Base-by-base conservation (phyloP, 2,888 invertebrate genomes). In the Diachrysia chrysitis region DNA sequence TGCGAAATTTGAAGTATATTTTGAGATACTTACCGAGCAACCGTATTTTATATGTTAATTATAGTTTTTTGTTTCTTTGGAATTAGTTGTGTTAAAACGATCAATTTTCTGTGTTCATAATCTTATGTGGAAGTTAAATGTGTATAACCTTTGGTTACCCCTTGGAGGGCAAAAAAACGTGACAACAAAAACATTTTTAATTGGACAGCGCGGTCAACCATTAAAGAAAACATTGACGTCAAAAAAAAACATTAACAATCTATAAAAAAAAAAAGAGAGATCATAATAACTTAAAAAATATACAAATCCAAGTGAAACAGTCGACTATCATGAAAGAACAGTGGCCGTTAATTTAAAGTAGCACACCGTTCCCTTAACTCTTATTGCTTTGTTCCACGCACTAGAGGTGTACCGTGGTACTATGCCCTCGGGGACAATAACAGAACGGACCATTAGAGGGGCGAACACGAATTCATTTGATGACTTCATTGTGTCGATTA, bases 401-500 rank as follows among this genome's bases (percentile, higher is more conserved):
- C 68, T 58, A 58, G 63, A 63, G 67, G 58, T 56, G 66, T 35
- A 67, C 65, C 66, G 63, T 56, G 54, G 66, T 46, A 66, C 65
- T 66, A 64, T 55, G 69, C 73, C 72, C 66, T 53, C 25, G 72
- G 78, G 74, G 69, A 70, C 71, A 73, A 78, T 72, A 70, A 76
- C 77, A 72, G 69, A 68, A 55, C 66, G 58, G 48, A 53, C 63
- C 67, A 78, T 78, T 81, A 82, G 79, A 78, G 71, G 70, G 68
- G 66, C 74, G 68, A 64, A 67, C 71, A 78, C 62, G 75, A 77
- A 75, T 85, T 82, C 81, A 71, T 87, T 81, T 93, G 93, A 94
- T 93, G 92, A 87, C 93, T 93, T 93, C 92, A 93, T 94, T 92
- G 89, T 89, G 86, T 87, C 84, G 83, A 90, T 89, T 89, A 91